Conservation (phyloP, 2,113 vertebrate genomes). For the Phaetusa simplex region DNA sequence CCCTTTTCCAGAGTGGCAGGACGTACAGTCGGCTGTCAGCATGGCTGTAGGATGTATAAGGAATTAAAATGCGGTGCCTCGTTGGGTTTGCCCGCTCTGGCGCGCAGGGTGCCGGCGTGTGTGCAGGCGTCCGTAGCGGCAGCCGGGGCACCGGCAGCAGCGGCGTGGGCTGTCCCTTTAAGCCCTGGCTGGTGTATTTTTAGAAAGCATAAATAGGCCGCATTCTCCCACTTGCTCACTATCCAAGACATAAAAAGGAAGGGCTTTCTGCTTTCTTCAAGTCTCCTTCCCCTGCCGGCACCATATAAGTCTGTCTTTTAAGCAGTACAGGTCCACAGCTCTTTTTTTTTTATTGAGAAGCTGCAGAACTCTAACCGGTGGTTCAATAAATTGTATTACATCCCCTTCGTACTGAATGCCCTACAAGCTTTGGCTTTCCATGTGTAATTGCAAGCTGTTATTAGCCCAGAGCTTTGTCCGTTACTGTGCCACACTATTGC, state of each 20-base stretch:
- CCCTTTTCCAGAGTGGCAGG: neutral
- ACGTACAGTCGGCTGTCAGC: neutral
- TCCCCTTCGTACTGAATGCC: slow-evolving; percentile 74
- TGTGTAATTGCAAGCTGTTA: slow-evolving; percentile 84
- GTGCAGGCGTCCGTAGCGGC: neutral
- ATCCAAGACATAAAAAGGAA: slow-evolving; percentile 54
- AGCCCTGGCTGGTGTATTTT: slow-evolving; percentile 6
- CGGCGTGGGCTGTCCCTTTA: neutral
- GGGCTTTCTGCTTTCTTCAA: slow-evolving; percentile 53
- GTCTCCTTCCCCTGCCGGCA: slow-evolving; percentile 56
- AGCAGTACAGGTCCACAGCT: slow-evolving; percentile 58
- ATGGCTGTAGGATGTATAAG: neutral
- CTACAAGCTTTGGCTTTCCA: slow-evolving; percentile 80
- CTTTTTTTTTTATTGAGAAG: slow-evolving; percentile 71
- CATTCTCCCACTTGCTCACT: slow-evolving; percentile 35
- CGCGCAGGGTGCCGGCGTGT: accelerated
- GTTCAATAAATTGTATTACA: slow-evolving; percentile 81
- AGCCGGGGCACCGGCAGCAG: neutral
- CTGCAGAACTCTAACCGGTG: slow-evolving; percentile 78
- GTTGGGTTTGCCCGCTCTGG: accelerated
- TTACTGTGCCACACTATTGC: slow-evolving; percentile 82
- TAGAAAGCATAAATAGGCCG: slow-evolving; percentile 52
- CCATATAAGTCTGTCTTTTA: slow-evolving; percentile 68
- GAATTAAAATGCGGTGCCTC: neutral
- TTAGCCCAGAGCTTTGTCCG: slow-evolving; percentile 82